Base-by-base conservation (phyloP, 2,888 invertebrate species). In the Unio delphinus region DNA sequence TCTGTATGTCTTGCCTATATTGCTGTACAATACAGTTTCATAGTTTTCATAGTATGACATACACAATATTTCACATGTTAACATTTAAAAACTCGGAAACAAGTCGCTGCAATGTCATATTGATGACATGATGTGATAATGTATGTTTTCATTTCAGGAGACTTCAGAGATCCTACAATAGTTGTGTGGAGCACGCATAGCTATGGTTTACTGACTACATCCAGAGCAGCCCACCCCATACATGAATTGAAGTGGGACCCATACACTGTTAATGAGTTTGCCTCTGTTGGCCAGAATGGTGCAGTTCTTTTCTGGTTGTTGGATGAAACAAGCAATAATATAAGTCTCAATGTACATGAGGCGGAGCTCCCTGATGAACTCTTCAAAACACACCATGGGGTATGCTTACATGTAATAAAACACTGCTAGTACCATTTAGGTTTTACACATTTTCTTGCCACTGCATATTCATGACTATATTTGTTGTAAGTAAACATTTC, bases 181-280 rank as follows among this genome's bases (percentile, higher is more conserved):
- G 87, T 85, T 18, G 83, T 89, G 23, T 89, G 89, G 89, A 83
- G 83, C 72, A 87, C 87, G 1, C 65, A 75, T 28, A 83, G 74
- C 61, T 85, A 84, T 70, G 75, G 80, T 26, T 72, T 88, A 28
- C 70, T 88, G 60, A 81, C 86, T 34, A 80, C 80, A 20, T 85
- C 88, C 26, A 76, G 76, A 58, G 81, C 87, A 26, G 80, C 83
- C 20, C 72, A 79, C 34, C 86, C 89, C 7, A 81, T 89, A n/a
- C 85, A 88, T 74, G 81, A 83, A 54, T 67, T 89, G 34, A 78
- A 78, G 62, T 89, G 89, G 88, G 89, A 89, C 76, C 88, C 89
- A 0, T 87, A 78, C 76, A 85, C 86, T 23, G 83, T 85, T 45
- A 89, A 89, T 74, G 89, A 89, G 80, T 89, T 90, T 80, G 81